A percentile compares a stretch with the other conserved stretches of the same genome.
Evolutionary conservation across 1,140 invertebrate genomes (phyloP).

Genomic region (Epicauta chinensis): DNA sequence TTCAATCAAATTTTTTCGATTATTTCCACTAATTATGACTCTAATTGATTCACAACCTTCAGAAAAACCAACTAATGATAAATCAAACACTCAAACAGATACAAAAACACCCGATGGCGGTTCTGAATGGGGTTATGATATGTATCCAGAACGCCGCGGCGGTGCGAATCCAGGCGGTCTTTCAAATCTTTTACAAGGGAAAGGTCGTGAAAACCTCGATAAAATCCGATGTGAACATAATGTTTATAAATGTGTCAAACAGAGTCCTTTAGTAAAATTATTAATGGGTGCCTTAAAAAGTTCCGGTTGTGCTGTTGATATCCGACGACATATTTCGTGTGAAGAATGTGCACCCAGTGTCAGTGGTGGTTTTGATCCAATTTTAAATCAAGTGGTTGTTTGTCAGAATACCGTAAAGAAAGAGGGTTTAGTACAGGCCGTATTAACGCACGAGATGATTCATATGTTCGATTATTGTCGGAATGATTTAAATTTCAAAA

Average conservation of each 20-base stretch:
- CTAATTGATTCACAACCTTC: too few relatives aligned
- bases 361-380: slow-evolving; percentile 88
- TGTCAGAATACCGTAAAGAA: slow-evolving; percentile 77
- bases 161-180: slow-evolving; percentile 40
- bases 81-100: too few relatives aligned
- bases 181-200: slow-evolving; percentile 51
- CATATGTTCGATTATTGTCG: slow-evolving; percentile 96
- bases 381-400: slow-evolving; percentile 84
- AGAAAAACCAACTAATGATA: too few relatives aligned
- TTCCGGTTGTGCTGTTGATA: slow-evolving; percentile 76
- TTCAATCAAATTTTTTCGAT: too few relatives aligned
- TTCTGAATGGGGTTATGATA: slow-evolving; percentile 64
- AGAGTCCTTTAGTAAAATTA: slow-evolving; percentile 76
- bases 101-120: too few relatives aligned
- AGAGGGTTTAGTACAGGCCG: slow-evolving; percentile 63
- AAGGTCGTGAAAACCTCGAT: slow-evolving; percentile 60
- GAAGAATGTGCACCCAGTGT: slow-evolving; percentile 80
- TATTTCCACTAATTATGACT: too few relatives aligned
- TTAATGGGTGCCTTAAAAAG: slow-evolving; percentile 79
- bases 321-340: slow-evolving; percentile 83
- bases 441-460: slow-evolving; percentile 87
- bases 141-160: slow-evolving; percentile 78
- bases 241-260: slow-evolving; percentile 67
- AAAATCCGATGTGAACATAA: slow-evolving; percentile 76
- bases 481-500: slow-evolving; percentile 82